Base-by-base conservation (phyloP, 2,888 invertebrate species). In the Ophion costatus region DNA sequence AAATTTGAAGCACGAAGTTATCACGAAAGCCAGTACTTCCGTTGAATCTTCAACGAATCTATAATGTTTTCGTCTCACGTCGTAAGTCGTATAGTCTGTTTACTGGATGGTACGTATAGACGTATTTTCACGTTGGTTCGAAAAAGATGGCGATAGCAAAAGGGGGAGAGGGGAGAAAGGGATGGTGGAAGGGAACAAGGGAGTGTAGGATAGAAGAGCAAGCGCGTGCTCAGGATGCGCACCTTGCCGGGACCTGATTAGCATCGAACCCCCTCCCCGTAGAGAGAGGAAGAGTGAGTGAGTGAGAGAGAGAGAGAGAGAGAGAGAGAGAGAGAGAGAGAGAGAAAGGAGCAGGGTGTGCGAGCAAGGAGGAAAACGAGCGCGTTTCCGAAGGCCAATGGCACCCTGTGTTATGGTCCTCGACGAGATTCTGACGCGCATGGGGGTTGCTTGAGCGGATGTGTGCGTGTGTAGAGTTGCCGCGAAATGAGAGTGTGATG, bases 171-270 rank as follows among this genome's bases (percentile, higher is more conserved):
- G 51, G 67, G 42, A 24, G 75, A 59, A 45, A 17, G 33, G 38
- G 38, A 38, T 38, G 38, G 38, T 1, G 38, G 1, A 56, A 22
- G 75, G 38, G 45, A 42, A 59, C 29, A 51, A 51, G 76, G 38
- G 64, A 63, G 67, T 17, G 78, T 42, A 57, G 78, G 33, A 57
- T 76, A 71, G 80, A 84, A 69, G 80, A 84, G 76, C 56, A 70
- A 79, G 91, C 91, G 91, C 92, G 92, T 92, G 91, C 91, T 92
- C 91, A 89, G 92, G 92, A 92, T 92, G 92, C 92, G 89, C 92
- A 92, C 91, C 92, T 92, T 91, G 77, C 84, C 67, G 90, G 91
- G 90, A 89, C 89, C 92, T 92, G 93, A 93, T 93, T 93, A 93
- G 92, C 93, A 93, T 93, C 88, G 89, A 91, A 89, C 89, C 89